Percentiles rank a stretch among this genome's conserved stretches.
Conservation (phyloP, 2,797 vertebrate species). For the Trachops cirrhosus region DNA sequence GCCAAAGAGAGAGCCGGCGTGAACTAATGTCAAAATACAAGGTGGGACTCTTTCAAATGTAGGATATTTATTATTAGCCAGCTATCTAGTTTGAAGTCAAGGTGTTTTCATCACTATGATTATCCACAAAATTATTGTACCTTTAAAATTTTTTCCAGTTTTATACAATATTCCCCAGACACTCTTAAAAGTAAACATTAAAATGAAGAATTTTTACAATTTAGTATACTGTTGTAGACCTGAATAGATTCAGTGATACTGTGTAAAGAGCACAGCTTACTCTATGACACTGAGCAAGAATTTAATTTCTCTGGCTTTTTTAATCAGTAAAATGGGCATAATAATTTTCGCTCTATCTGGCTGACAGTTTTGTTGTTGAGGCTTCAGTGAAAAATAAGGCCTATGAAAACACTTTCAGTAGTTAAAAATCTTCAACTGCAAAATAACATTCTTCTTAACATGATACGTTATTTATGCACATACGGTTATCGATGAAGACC, state of each 20-base stretch:
- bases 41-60: slow-evolving; percentile 79
- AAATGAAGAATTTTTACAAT: neutral
- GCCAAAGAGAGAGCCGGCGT: slow-evolving; percentile 80
- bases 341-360: neutral
- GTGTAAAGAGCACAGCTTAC: neutral
- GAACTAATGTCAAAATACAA: slow-evolving; percentile 86
- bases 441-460: neutral
- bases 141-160: neutral
- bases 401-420: neutral
- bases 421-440: neutral
- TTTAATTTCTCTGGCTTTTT: slow-evolving; percentile 15
- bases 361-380: neutral
- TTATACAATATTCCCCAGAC: neutral
- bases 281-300: neutral
- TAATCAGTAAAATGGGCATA: neutral
- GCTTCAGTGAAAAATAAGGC: neutral
- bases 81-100: neutral
- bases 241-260: neutral
- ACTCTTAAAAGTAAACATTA: neutral
- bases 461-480: neutral
- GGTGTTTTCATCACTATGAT: neutral
- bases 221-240: neutral
- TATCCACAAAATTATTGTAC: neutral
- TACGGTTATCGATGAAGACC: neutral
- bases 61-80: neutral